Evolutionary conservation across 2,888 invertebrate species (phyloP).

Genomic region (Ganaspis brasiliensis): DNA sequence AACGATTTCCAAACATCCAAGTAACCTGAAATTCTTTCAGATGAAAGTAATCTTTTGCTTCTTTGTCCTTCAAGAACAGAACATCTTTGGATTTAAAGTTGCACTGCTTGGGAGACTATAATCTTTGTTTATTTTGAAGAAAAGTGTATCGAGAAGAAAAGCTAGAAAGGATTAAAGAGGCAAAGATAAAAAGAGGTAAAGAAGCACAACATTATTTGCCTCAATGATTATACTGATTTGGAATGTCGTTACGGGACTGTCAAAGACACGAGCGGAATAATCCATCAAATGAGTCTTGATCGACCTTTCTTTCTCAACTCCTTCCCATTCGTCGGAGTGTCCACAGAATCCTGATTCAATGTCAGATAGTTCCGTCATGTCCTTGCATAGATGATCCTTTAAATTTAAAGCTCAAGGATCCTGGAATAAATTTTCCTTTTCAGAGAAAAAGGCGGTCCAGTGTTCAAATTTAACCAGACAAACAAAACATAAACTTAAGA

Average conservation of each 20-base stretch:
- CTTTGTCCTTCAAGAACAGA: neutral
- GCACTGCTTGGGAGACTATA: no score
- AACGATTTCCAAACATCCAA: no score
- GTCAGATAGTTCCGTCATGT: slow-evolving; percentile 57
- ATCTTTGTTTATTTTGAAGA: neutral
- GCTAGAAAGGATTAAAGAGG: slow-evolving; percentile 1
- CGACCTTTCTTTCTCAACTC: slow-evolving; percentile 52
- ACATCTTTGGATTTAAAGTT: no score
- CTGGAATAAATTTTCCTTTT: neutral
- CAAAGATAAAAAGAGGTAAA: slow-evolving; percentile 42
- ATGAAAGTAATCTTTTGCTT: neutral
- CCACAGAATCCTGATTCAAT: slow-evolving; percentile 53
- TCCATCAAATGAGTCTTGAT: slow-evolving; percentile 65
- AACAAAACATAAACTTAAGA: no score
- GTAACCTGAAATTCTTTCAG: no score
- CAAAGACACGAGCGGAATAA: slow-evolving; percentile 68
- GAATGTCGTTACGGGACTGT: slow-evolving; percentile 68
- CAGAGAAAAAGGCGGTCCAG: no score
- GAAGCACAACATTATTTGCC: slow-evolving; percentile 57
- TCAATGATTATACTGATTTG: slow-evolving; percentile 46
- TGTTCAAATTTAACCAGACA: no score
- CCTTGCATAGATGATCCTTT: neutral
- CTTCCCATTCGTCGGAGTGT: slow-evolving; percentile 47
- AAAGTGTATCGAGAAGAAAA: slow-evolving; percentile 44
- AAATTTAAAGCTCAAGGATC: neutral